phyloP scores from a whole-genome alignment of 1,140 invertebrate genomes.

The Drosophila repletoides region DNA sequence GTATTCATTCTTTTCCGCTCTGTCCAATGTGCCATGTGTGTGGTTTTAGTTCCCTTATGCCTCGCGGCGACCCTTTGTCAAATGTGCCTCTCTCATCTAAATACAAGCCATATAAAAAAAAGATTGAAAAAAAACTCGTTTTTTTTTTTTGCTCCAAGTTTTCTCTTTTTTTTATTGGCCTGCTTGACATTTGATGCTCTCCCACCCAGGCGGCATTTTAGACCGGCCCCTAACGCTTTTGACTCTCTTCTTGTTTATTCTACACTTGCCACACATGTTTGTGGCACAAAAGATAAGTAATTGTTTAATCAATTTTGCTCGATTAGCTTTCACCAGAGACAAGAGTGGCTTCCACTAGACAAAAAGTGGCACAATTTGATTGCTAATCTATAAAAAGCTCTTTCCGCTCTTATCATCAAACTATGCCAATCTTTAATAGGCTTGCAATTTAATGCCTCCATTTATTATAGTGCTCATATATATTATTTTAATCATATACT shows the following conservation, averaged over 20 bases:
- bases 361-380: background rate
- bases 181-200: constrained; percentile 8
- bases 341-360: constrained; percentile 14
- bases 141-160: constrained; percentile 21
- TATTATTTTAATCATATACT: too few relatives aligned
- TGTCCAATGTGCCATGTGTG: constrained; percentile 21
- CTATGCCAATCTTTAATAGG: constrained; percentile 6
- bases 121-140: constrained; percentile 36
- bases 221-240: constrained; percentile 15
- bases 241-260: constrained; percentile 6
- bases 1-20: background rate
- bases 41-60: background rate
- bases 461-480: background rate
- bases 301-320: constrained; percentile 16
- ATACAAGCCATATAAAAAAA: background rate
- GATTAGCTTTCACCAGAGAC: constrained; percentile 17
- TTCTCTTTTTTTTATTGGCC: constrained; percentile 33
- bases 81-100: constrained; percentile 9
- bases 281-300: constrained; percentile 29
- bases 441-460: background rate
- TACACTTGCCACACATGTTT: too few relatives aligned
- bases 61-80: constrained; percentile 13
- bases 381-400: too few relatives aligned
- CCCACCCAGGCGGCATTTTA: background rate
- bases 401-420: constrained; percentile 26